Conservation (phyloP, 1,140 invertebrate genomes). For the Sycophila sp. region DNA sequence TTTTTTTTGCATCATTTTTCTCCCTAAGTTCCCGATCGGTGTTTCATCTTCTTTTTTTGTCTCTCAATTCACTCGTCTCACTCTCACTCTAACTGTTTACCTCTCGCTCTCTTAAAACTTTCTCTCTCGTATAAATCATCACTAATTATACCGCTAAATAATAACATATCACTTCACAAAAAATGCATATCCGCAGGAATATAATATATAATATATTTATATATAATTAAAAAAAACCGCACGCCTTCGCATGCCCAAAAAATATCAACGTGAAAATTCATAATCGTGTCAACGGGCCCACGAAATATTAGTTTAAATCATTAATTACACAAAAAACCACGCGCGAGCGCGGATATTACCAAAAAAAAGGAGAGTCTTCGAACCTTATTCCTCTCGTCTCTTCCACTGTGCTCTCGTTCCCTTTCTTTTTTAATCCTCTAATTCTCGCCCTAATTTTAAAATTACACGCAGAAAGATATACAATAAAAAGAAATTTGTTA, state of each 20-base stretch:
- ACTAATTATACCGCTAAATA: conserved; percentile 71
- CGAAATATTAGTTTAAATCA: conserved; percentile 31
- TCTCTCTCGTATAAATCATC: conserved; percentile 67
- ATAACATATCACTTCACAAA: conserved; percentile 80
- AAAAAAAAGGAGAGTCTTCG: conserved; percentile 30
- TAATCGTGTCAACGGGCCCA: conserved; percentile 33
- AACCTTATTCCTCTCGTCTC: conserved; percentile 18
- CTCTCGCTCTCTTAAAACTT: conserved; percentile 45
- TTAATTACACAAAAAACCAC: too few relatives aligned
- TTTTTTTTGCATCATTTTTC: conserved; percentile 31
- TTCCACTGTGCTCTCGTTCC: not conserved
- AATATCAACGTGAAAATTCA: conserved; percentile 39
- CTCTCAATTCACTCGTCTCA: conserved; percentile 18
- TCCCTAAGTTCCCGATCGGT: conserved; percentile 5
- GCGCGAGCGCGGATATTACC: conserved; percentile 23
- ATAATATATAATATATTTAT: conserved; percentile 81
- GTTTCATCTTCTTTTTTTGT: conserved; percentile 10
- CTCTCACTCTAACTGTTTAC: conserved; percentile 56
- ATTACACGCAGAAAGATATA: too few relatives aligned
- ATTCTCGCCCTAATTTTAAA: not conserved
- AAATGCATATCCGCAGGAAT: conserved; percentile 78
- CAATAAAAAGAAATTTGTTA: conserved; percentile 4
- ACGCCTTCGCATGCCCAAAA: conserved; percentile 34
- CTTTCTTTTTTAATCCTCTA: not conserved
- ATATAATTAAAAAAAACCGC: conserved; percentile 53